Evolutionary conservation across 2,797 vertebrate genomes (phyloP).

Genomic region (Crax fasciolata): DNA sequence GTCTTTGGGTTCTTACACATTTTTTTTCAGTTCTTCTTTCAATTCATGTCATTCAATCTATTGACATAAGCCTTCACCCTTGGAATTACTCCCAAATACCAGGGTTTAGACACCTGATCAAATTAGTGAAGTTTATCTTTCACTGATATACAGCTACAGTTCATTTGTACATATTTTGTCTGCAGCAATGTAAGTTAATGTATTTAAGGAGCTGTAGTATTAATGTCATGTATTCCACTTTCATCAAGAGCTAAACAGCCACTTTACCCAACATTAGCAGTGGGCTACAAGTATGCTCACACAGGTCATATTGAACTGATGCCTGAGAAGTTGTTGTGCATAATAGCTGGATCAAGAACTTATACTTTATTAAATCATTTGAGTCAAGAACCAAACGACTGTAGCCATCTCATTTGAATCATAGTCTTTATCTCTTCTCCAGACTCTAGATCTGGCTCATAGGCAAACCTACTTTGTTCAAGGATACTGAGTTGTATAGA

Average conservation of each 20-base stretch:
- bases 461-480: background rate
- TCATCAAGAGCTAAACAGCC: background rate
- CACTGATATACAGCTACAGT: background rate
- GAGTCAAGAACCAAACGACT: background rate
- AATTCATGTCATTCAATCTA: background rate
- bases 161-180: background rate
- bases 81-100: background rate
- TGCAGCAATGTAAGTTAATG: background rate
- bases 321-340: background rate
- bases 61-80: background rate
- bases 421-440: background rate
- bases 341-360: background rate
- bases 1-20: background rate
- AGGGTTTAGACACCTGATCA: background rate
- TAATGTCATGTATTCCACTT: background rate
- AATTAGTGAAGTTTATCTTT: background rate
- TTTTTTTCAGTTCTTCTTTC: background rate
- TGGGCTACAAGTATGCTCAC: background rate
- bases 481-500: background rate
- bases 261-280: background rate
- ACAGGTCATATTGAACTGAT: background rate
- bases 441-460: background rate
- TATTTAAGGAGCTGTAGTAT: background rate
- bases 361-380: background rate
- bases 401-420: background rate